These are phyloP conservation scores for Tethya wilhelma DNA, from an alignment of 37 sponge, comb jelly and placozoan species.

Conservation along the genomic window DNA sequence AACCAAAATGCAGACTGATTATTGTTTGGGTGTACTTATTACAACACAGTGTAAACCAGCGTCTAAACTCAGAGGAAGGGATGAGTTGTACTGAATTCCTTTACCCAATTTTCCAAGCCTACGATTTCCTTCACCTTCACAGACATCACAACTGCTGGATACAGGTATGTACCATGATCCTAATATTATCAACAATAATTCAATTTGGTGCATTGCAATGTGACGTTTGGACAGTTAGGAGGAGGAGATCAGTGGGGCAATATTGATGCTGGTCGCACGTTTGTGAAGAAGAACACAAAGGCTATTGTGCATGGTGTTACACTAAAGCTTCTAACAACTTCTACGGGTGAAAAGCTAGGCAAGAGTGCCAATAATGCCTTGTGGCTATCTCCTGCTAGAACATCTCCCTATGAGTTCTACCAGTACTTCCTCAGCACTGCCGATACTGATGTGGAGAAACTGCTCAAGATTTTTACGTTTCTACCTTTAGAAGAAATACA, in stretches of 20 bases:
- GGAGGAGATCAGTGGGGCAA: constrained; percentile 92
- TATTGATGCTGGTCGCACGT: constrained; percentile 71
- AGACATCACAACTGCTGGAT: constrained; percentile 60
- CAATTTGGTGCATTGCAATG: not conserved
- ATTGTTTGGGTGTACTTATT: too few species aligned
- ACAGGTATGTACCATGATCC: constrained; percentile 42
- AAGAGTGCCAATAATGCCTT: constrained; percentile 79
- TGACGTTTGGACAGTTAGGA: constrained; percentile 76
- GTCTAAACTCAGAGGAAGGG: constrained; percentile 54
- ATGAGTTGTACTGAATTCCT: constrained; percentile 82
- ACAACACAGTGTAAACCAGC: constrained; percentile 76
- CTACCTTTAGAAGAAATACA: constrained; percentile 42
- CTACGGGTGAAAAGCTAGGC: constrained; percentile 76
- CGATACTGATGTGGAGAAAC: constrained; percentile 55
- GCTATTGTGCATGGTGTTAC: constrained; percentile 80
- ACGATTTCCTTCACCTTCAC: constrained; percentile 78
- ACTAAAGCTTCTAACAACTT: constrained; percentile 57
- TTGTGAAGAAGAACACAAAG: constrained; percentile 51
- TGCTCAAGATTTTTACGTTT: constrained; percentile 61
- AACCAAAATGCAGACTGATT: too few species aligned
- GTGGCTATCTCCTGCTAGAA: constrained; percentile 75
- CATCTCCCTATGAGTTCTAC: constrained; percentile 72
- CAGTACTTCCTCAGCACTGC: constrained; percentile 59
- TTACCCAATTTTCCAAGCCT: constrained; percentile 81
- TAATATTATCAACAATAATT: not conserved